Conservation (phyloP, 2,888 invertebrate genomes). For the Tenthredo amoena region DNA sequence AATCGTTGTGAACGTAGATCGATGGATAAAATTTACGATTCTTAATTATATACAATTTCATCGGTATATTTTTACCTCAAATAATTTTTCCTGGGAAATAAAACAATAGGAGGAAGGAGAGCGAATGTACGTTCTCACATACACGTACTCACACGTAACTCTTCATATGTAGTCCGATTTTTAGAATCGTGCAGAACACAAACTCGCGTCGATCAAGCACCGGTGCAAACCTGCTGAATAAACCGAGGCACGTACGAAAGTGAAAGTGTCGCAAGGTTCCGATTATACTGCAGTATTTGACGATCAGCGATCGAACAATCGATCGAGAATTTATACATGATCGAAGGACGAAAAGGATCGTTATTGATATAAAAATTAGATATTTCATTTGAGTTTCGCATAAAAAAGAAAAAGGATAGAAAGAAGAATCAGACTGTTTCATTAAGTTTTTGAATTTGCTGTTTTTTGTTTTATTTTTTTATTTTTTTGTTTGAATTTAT, state of each 20-base stretch:
- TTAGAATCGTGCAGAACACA: not conserved
- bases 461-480: not conserved
- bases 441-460: too few species aligned
- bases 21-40: not conserved
- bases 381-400: too few species aligned
- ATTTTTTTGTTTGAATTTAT: not conserved
- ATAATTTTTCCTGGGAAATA: not conserved
- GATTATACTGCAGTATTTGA: not conserved
- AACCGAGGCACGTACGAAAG: slow-evolving; percentile 12
- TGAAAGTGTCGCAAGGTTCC: slow-evolving; percentile 37
- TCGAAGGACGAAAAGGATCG: not conserved
- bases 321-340: not conserved
- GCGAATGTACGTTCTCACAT: not conserved
- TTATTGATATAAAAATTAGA: too few species aligned
- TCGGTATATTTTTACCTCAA: not conserved
- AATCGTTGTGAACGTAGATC: not conserved
- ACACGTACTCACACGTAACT: not conserved
- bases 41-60: not conserved
- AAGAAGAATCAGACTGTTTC: too few species aligned
- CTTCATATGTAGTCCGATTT: not conserved
- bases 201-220: slow-evolving; percentile 4
- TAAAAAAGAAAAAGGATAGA: not conserved
- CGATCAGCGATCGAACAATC: slow-evolving; percentile 10
- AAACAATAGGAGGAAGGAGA: not conserved
- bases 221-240: not conserved